Evolutionary conservation across 2,797 vertebrate species (phyloP).

Genomic region (Catamblyrhynchus diadema): DNA sequence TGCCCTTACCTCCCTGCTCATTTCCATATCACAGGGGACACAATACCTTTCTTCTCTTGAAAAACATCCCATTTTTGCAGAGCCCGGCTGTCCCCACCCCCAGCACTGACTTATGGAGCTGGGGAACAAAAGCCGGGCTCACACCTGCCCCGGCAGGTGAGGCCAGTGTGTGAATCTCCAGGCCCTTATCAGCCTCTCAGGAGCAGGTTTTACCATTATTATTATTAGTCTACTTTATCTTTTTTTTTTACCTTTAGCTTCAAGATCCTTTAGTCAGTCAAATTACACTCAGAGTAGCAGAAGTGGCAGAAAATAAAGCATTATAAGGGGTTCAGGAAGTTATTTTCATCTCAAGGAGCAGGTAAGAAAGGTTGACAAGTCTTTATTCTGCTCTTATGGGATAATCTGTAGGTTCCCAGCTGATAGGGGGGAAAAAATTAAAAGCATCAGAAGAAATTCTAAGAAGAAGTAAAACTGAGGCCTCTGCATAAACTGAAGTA

Average conservation of each 20-base stretch:
- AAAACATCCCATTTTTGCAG: constrained; percentile 33
- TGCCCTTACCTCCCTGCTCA: neutral
- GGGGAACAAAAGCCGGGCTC: constrained; percentile 6
- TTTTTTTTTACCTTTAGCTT: neutral
- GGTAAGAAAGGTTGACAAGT: constrained; percentile 8
- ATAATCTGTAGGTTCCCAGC: constrained; percentile 51
- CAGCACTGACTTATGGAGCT: neutral
- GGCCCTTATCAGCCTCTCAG: neutral
- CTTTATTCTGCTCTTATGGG: constrained; percentile 52
- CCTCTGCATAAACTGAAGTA: neutral
- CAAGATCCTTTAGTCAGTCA: constrained; percentile 49
- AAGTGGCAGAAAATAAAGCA: constrained; percentile 50
- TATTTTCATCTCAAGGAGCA: constrained; percentile 51
- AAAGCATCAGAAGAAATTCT: neutral
- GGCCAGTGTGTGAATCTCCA: neutral
- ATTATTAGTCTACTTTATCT: neutral
- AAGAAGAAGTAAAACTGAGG: neutral
- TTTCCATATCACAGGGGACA: constrained; percentile 58
- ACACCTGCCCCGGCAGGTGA: neutral
- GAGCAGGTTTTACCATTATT: constrained; percentile 7
- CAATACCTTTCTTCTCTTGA: constrained; percentile 20
- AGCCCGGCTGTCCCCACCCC: neutral
- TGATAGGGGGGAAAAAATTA: neutral
- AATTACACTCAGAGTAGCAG: constrained; percentile 49
- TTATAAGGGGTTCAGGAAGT: constrained; percentile 29